Evolutionary conservation across 2,888 invertebrate genomes (phyloP).

Genomic region (Plusia festucae): DNA sequence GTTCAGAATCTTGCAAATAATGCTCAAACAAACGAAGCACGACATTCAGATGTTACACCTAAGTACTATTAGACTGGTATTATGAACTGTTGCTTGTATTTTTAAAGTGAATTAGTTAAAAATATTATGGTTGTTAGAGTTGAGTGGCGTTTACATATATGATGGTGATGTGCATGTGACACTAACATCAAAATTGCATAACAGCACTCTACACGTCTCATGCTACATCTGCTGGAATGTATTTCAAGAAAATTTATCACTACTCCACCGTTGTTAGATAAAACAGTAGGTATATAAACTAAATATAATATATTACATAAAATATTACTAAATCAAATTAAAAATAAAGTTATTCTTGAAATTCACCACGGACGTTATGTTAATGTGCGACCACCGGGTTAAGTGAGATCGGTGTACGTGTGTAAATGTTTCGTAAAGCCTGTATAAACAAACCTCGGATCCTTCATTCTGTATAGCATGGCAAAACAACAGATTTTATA

Average conservation of each 20-base stretch:
- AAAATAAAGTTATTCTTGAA: constrained; percentile 59
- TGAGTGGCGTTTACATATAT: constrained; percentile 41
- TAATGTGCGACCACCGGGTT: constrained; percentile 58
- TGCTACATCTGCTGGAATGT: constrained; percentile 66
- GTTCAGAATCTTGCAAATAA: constrained; percentile 28
- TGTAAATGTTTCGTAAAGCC: constrained; percentile 71
- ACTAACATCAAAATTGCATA: constrained; percentile 52
- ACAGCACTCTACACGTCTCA: constrained; percentile 72
- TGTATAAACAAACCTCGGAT: constrained; percentile 85
- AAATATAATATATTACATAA: constrained; percentile 1
- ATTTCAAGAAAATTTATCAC: constrained; percentile 67
- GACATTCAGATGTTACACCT: constrained; percentile 37
- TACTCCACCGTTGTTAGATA: constrained; percentile 34
- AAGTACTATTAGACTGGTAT: constrained; percentile 20
- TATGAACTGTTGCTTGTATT: constrained; percentile 27
- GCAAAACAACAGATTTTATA: constrained; percentile 84
- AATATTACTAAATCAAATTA: constrained; percentile 17
- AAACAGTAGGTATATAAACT: constrained; percentile 28
- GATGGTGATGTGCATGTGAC: constrained; percentile 46
- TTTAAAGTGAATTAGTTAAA: constrained; percentile 20
- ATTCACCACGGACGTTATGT: constrained; percentile 65
- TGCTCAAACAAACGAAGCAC: constrained; percentile 42
- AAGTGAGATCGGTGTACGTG: constrained; percentile 64
- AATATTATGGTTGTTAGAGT: constrained; percentile 32
- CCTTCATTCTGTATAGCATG: constrained; percentile 88